These are phyloP conservation scores for Coelopa frigida DNA, from an alignment of 1,140 invertebrate species.

Conservation along the genomic window DNA sequence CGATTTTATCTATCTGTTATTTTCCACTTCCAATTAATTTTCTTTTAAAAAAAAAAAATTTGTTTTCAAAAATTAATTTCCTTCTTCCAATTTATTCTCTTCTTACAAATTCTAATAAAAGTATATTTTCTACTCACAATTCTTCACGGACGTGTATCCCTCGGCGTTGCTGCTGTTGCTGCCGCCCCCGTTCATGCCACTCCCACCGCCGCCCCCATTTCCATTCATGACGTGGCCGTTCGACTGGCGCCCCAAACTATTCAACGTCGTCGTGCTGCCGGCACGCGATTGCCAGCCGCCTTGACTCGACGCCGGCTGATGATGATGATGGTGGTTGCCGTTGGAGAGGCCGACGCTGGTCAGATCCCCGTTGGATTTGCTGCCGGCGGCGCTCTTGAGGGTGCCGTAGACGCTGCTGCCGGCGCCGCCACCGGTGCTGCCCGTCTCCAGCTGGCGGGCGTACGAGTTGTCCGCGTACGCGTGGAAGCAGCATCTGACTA, in stretches of 20 bases:
- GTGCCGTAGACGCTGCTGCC: conserved; percentile 41
- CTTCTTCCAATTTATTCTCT: background rate
- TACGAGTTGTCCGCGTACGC: conserved; percentile 91
- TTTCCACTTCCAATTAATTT: no score
- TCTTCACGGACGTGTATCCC: conserved; percentile 43
- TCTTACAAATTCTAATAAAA: background rate
- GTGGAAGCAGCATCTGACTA: conserved; percentile 91
- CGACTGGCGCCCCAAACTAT: conserved; percentile 46
- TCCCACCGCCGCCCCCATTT: conserved; percentile 19
- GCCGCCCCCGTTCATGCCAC: conserved; percentile 26
- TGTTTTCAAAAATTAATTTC: no score
- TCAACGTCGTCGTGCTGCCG: conserved; percentile 53
- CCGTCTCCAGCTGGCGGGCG: conserved; percentile 69
- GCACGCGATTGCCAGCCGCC: conserved; percentile 46
- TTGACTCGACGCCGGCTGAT: conserved; percentile 33
- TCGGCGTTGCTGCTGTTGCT: conserved; percentile 36
- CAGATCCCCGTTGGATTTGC: conserved; percentile 39
- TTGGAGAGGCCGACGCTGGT: conserved; percentile 26
- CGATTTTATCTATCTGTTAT: no score
- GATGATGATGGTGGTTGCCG: conserved; percentile 30
- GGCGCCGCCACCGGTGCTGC: conserved; percentile 25
- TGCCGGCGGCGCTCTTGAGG: conserved; percentile 46
- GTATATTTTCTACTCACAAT: conserved; percentile 34
- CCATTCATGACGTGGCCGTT: conserved; percentile 33
- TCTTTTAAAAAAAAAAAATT: no score